Base-by-base conservation (phyloP, 2,888 invertebrate species). In the Cerastoderma edule region DNA sequence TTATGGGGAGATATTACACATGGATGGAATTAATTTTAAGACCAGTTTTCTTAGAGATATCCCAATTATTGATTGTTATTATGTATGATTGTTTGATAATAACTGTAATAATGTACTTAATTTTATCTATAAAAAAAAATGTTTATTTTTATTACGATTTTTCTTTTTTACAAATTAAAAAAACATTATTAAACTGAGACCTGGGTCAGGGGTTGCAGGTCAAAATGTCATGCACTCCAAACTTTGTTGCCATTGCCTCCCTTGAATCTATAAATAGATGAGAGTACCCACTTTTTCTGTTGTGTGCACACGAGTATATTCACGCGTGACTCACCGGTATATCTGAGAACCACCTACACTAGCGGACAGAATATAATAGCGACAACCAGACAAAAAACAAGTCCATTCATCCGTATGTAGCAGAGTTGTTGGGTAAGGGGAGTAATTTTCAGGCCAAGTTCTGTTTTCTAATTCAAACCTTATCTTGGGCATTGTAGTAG, bases 201-300 rank as follows among this genome's bases (percentile, higher is more conserved):
- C 78, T 82, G 71, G 81, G 78, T 82, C 82, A 82, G 82, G 82
- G 78, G 82, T 82, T 82, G 82, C 82, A 79, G 78, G 82, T 78
- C 76, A 74, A 68, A n/a, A 77, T 78, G 74, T 82, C 82, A 72
- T 76, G 76, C 82, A 82, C 82, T 82, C 82, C 78, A 69, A n/a
- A 72, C 79, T 82, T 77, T 82, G 82, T 82, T 82, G 82, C 82
- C 82, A 82, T 82, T 79, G 82, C 82, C 82, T 82, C 74, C 80
- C 69, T 78, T 69, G 64, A 75, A 48, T 75, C 75, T 78, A 72
- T 69, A 77, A 66, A 75, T 75, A 72, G 69, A 80, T 64, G 30
- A 48, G 27, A 32, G 69, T 63, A 46, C 32, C n/a, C n/a, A 24
- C 35, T 60, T 53, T 78, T 28, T 64, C 63, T 75, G 68, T 81